Conservation (phyloP, 1,140 invertebrate species). For the Pemphigus obesinymphae region DNA sequence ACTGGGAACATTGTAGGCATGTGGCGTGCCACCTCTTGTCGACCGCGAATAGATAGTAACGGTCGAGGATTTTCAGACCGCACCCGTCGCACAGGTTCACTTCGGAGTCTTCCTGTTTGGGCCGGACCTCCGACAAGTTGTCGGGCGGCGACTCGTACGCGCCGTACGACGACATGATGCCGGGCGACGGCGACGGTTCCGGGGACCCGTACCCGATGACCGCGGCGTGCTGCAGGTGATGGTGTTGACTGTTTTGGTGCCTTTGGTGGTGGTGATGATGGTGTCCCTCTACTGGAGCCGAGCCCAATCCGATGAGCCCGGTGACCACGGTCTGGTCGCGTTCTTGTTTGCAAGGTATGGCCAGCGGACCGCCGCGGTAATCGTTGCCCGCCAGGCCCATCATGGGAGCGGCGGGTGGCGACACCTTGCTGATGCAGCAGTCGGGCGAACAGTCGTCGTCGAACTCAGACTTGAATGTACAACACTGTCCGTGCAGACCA, state of each 20-base stretch:
- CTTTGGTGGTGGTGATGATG: not conserved
- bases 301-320: not conserved
- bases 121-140: not conserved
- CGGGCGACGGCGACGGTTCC: not conserved
- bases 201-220: not conserved
- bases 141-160: not conserved
- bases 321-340: not conserved
- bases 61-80: slow-evolving; percentile 73
- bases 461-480: slow-evolving; percentile 53
- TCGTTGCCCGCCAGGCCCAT: slow-evolving; percentile 52
- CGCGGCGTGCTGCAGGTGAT: not conserved
- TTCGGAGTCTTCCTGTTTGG: not conserved
- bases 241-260: not conserved
- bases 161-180: not conserved
- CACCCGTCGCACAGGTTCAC: slow-evolving; percentile 73
- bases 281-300: not conserved
- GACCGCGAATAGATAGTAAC: slow-evolving; percentile 81
- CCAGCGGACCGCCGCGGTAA: slow-evolving; percentile 49
- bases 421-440: slow-evolving; percentile 43
- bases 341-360: slow-evolving; percentile 47
- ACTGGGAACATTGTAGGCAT: slow-evolving; percentile 87
- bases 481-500: slow-evolving; percentile 52
- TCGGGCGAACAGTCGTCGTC: slow-evolving; percentile 48
- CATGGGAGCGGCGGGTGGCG: not conserved
- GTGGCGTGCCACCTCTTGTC: slow-evolving; percentile 89